These are phyloP conservation scores for Gambusia yucatana DNA, from an alignment of 2,797 vertebrate species.

Conservation along the genomic window DNA sequence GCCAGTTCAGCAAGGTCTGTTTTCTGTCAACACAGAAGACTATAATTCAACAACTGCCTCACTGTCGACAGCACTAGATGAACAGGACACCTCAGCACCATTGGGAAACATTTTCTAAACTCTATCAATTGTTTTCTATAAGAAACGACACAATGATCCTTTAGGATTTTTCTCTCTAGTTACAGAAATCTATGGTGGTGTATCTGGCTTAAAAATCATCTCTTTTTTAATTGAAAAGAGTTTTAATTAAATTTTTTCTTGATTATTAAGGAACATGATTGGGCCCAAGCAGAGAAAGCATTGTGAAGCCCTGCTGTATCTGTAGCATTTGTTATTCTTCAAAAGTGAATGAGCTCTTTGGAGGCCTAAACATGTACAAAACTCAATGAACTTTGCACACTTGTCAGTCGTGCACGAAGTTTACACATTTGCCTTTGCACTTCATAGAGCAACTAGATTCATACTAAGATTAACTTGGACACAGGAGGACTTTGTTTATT, in stretches of 20 bases:
- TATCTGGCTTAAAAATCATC: neutral
- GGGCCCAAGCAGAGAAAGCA: neutral
- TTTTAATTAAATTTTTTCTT: neutral
- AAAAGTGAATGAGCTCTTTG: neutral
- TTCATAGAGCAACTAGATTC: neutral
- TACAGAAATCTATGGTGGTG: neutral
- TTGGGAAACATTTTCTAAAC: constrained; percentile 1
- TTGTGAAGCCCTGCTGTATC: neutral
- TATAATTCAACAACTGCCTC: constrained; percentile 9
- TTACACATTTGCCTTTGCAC: neutral
- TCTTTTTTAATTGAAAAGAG: neutral
- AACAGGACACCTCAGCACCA: neutral
- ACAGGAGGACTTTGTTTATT: neutral
- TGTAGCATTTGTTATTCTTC: neutral
- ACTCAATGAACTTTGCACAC: neutral
- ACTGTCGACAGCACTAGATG: neutral
- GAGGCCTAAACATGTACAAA: neutral
- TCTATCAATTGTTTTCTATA: neutral
- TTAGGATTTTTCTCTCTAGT: neutral
- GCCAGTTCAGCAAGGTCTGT: constrained; percentile 14
- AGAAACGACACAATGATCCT: neutral
- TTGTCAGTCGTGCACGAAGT: neutral
- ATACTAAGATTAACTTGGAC: neutral
- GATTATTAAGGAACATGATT: neutral
- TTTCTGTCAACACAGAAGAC: constrained; percentile 32